Base-by-base conservation (phyloP, 2,113 vertebrate species). In the Stegostoma tigrinum region DNA sequence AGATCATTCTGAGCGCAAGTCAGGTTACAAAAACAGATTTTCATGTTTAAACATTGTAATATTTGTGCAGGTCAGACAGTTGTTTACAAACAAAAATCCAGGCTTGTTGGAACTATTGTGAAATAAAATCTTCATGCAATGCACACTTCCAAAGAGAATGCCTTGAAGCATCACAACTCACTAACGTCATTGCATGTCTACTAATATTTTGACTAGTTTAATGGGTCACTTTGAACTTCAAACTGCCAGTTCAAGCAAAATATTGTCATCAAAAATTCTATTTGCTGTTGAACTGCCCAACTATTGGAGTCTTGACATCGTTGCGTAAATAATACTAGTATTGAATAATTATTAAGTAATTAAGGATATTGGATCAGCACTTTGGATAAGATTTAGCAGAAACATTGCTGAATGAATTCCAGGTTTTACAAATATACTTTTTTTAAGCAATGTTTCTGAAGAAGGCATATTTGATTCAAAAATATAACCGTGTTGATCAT, bases 181-280 rank as follows among this genome's bases (percentile, higher is more conserved):
- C 27, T 48, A 48, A 87, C 4, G 8, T 87, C 48, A 23, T 1
- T 87, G 85, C 45, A 52, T 52, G 48, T 27, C 14, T 27, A 30
- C 67, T 45, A 23, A 95, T 48, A 95, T 24, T 68, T 45, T 68
- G 93, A 70, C 21, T 21, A 94, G 45, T 95, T 48, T 70, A 61
- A 94, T 30, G 42, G 24, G 70, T 94, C 67, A 94, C 67, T 42
- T 30, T 72, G 23, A 48, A 30, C 8, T 70, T 30, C 67, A 70
- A 95, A 48, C 64, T 45, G 64, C 23, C 38, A 95, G n/a, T 95
- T 95, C 38, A 95, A 95, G 42, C 93, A 94, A 67, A 68, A 42
- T 70, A 45, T 70, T 94, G 66, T 3, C 8, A n/a, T 38, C 45
- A 23, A 24, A 94, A 94, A 70, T 38, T 45, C 67, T 10, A 94